Evolutionary conservation across 1,140 invertebrate genomes (phyloP).

Genomic region (Heliconius himera): DNA sequence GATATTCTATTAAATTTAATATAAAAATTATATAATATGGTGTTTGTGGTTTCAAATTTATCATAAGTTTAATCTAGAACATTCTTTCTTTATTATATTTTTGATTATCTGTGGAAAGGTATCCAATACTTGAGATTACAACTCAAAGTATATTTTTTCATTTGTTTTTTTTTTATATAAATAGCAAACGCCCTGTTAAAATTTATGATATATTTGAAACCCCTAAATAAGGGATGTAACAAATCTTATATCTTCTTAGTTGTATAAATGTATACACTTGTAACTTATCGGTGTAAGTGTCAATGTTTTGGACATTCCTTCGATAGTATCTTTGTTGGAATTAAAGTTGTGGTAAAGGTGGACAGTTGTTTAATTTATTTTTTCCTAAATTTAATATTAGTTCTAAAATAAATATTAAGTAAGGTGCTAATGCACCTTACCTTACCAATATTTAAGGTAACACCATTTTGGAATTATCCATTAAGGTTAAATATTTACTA

Average conservation of each 20-base stretch:
- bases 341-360: conserved; percentile 62
- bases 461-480: too few species aligned
- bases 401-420: background rate
- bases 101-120: too few species aligned
- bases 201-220: background rate
- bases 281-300: conserved; percentile 17
- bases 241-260: background rate
- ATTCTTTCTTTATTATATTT: background rate
- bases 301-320: conserved; percentile 15
- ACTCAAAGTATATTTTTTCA: too few species aligned
- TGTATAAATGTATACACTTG: conserved; percentile 27
- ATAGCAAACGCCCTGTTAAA: background rate
- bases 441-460: too few species aligned
- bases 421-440: too few species aligned
- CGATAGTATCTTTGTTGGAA: conserved; percentile 59
- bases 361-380: conserved; percentile 21
- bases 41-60: conserved; percentile 14
- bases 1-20: conserved; percentile 50
- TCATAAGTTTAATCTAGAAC: background rate
- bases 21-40: conserved; percentile 39
- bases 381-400: background rate
- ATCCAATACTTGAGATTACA: too few species aligned
- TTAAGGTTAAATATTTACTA: too few species aligned
- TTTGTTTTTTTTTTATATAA: background rate
- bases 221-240: background rate